Base-by-base conservation (phyloP, 2,113 vertebrate species). In the Epinephelus lanceolatus region DNA sequence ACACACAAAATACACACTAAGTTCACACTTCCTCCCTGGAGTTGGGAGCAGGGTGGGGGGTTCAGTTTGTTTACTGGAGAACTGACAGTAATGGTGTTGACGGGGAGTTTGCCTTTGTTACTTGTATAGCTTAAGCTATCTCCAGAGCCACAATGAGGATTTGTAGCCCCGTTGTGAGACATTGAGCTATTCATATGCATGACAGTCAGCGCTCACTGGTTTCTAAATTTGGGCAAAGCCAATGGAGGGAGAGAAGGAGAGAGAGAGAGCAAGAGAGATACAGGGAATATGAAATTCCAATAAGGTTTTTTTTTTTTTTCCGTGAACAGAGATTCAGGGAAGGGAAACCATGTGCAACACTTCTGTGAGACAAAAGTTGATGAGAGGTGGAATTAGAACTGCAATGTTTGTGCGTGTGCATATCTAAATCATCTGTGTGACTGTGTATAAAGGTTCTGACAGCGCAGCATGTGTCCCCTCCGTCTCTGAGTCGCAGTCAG, bases 171-270 rank as follows among this genome's bases (percentile, higher is more conserved):
- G 79, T 87, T 88, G 86, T 85, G 88, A 88, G 80, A 92, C 91
- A 91, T 81, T 88, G 80, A 87, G 86, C 88, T 84, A 92, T 94
- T 94, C 90, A 89, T 92, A 90, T 85, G 87, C 90, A 85, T 80
- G 91, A 92, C 90, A 89, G 90, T 88, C 88, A 88, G 89, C 88
- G 77, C 86, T 84, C 86, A 61, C 61, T 66, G 86, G 73, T 89
- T 91, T 90, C 92, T 89, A 91, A 91, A 94, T 93, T 90, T 90
- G 87, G 86, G 72, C 57, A 74, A 79, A 84, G 86, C 51, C 70
- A 78, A 65, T 19, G 0, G 56, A 30, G 77, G 68, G 42, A 72
- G 23, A 27, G 2, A 0, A 25, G 9, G 9, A 7, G 13, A 25
- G 52, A 47, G 8, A 15, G 23, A 25, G 42, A 52, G 60, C 49